Percentiles rank a stretch among this genome's conserved stretches.
These are phyloP conservation scores for Choloepus hoffmanni DNA, from an alignment of 2,113 vertebrate genomes.

Conservation along the genomic window DNA sequence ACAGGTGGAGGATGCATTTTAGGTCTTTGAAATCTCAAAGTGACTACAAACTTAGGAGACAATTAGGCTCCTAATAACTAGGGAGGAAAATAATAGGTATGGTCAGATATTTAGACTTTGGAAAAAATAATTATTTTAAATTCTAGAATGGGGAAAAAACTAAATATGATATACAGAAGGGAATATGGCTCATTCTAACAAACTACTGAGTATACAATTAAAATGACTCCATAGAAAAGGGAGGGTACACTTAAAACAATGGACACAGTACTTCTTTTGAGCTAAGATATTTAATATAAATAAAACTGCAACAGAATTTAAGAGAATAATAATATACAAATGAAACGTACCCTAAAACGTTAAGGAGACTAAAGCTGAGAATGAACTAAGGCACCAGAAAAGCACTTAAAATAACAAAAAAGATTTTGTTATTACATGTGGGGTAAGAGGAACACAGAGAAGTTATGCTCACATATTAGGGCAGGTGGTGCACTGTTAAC, in stretches of 20 bases:
- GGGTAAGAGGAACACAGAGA: not conserved
- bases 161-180: not conserved
- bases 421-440: not conserved
- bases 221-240: slow-evolving; percentile 14
- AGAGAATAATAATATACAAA: not conserved
- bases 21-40: slow-evolving; percentile 20
- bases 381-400: not conserved
- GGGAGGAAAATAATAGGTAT: not conserved
- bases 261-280: not conserved
- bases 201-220: not conserved
- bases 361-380: not conserved
- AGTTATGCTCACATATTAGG: not conserved
- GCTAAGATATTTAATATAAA: not conserved
- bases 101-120: not conserved
- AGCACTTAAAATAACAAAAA: not conserved
- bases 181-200: not conserved
- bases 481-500: not conserved
- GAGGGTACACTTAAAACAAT: not conserved
- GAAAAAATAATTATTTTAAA: slow-evolving; percentile 42
- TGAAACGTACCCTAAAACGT: slow-evolving; percentile 3
- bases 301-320: slow-evolving; percentile 4
- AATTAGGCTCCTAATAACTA: not conserved
- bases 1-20: not conserved
- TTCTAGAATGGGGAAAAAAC: not conserved
- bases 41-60: not conserved